A percentile compares a stretch with the other conserved stretches of the same genome.
phyloP scores from a whole-genome alignment of 2,888 invertebrate species.

The Archips xylosteana region DNA sequence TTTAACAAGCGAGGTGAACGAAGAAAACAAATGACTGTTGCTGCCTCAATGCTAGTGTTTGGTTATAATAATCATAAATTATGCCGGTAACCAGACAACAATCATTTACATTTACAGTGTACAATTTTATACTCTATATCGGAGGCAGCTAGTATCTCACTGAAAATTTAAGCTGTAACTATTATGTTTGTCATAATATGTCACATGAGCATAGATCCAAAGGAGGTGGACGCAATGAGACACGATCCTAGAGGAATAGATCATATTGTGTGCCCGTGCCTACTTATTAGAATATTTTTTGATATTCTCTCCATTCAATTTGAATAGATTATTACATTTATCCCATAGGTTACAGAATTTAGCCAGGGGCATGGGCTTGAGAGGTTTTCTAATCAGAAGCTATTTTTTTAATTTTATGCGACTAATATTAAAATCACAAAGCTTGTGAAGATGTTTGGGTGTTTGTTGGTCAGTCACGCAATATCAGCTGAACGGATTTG shows the following conservation, averaged over 20 bases:
- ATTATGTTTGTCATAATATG: slow-evolving; percentile 46
- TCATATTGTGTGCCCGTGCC: slow-evolving; percentile 52
- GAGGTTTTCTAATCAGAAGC: no score
- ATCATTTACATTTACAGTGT: slow-evolving; percentile 36
- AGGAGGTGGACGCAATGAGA: slow-evolving; percentile 60
- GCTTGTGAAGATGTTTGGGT: no score
- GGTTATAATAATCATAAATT: slow-evolving; percentile 70
- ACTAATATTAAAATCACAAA: no score
- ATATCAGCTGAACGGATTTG: no score
- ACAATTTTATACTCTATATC: slow-evolving; percentile 40
- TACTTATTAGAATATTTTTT: slow-evolving; percentile 56
- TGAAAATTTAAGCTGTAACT: slow-evolving; percentile 12
- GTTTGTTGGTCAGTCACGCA: no score
- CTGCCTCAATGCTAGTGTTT: slow-evolving; percentile 62
- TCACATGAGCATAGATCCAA: slow-evolving; percentile 51
- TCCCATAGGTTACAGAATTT: no score
- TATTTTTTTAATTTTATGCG: no score
- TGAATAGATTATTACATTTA: slow-evolving; percentile 8
- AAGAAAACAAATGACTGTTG: slow-evolving; percentile 70
- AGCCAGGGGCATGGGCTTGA: no score
- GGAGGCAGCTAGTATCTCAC: neutral
- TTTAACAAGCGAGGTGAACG: slow-evolving; percentile 67
- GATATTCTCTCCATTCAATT: slow-evolving; percentile 35
- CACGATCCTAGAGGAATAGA: slow-evolving; percentile 60
- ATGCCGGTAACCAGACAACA: slow-evolving; percentile 49